Evolutionary conservation across 2,113 vertebrate genomes (phyloP).

Genomic region (Orthonyx spaldingii): DNA sequence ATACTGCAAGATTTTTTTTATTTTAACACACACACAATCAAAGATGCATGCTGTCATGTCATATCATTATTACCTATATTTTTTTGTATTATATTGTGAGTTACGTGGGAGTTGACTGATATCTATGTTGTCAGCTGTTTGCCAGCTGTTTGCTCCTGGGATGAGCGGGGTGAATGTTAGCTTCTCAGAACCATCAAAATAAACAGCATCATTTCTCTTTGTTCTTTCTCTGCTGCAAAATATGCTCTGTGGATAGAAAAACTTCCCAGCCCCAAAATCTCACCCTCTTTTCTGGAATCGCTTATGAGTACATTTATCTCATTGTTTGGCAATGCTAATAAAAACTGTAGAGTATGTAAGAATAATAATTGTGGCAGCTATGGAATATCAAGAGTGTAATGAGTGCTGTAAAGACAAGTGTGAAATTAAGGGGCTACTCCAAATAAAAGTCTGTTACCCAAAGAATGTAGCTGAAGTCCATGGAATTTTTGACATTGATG

Average conservation of each 20-base stretch:
- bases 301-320: not conserved
- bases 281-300: not conserved
- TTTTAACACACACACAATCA: not conserved
- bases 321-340: not conserved
- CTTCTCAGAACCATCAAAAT: conserved; percentile 5
- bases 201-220: not conserved
- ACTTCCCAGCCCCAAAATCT: not conserved
- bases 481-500: not conserved
- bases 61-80: conserved; percentile 56
- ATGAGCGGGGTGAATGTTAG: conserved; percentile 28
- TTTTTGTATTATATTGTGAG: conserved; percentile 37
- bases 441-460: not conserved
- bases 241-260: not conserved
- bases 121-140: conserved; percentile 55
- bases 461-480: not conserved
- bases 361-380: not conserved
- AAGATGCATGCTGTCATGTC: conserved; percentile 36
- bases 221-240: not conserved
- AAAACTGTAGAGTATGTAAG: not conserved
- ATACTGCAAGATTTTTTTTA: not conserved
- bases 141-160: conserved; percentile 60
- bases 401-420: not conserved
- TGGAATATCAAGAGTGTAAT: not conserved
- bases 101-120: conserved; percentile 51
- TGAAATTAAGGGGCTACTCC: not conserved